phyloP scores from a whole-genome alignment of 2,113 vertebrate species.

The Upupa epops region DNA sequence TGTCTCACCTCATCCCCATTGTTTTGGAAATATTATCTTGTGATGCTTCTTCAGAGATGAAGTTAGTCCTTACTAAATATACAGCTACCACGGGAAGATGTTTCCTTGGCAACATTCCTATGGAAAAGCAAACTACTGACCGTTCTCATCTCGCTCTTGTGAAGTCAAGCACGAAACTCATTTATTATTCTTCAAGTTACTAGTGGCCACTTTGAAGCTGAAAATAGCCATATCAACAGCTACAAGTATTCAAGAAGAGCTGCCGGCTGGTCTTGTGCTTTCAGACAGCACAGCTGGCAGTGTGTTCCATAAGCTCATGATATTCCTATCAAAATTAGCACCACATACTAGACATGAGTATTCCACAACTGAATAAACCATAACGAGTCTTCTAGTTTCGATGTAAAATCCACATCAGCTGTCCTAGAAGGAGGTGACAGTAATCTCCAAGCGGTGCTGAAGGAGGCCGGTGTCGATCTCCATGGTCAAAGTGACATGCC shows the following conservation, averaged over 20 bases:
- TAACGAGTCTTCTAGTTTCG: not conserved
- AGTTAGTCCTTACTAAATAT: not conserved
- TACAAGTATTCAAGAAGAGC: not conserved
- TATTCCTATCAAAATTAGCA: not conserved
- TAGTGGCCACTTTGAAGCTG: not conserved
- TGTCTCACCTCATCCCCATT: not conserved
- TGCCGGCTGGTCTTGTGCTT: not conserved
- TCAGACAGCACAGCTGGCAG: not conserved
- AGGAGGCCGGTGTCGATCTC: not conserved
- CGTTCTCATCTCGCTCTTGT: not conserved
- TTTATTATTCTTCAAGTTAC: not conserved
- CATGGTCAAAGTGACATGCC: not conserved
- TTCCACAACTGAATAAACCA: not conserved
- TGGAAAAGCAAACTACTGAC: not conserved
- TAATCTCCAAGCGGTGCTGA: not conserved
- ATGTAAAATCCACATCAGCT: not conserved
- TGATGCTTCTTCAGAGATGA: not conserved
- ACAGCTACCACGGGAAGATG: not conserved
- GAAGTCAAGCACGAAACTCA: not conserved
- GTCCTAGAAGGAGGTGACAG: not conserved
- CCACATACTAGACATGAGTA: not conserved
- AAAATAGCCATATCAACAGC: not conserved
- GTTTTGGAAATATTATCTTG: not conserved
- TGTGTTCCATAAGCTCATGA: not conserved
- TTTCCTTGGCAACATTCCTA: constrained; percentile 54